These are phyloP conservation scores for Naja naja DNA, from an alignment of 2,113 vertebrate species.

Conservation along the genomic window DNA sequence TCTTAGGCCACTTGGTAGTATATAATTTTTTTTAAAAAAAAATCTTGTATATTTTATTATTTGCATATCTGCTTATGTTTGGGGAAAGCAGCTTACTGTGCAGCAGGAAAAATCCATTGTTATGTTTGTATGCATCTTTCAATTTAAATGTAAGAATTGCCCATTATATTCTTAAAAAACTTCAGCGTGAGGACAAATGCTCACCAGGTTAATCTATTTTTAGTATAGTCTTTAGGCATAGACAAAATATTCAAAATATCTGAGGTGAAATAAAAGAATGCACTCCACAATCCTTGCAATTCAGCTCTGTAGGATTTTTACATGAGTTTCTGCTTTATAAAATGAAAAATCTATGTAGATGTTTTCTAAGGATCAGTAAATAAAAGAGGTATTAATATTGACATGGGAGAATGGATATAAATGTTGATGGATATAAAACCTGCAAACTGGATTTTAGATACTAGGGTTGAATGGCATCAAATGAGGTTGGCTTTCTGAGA, in stretches of 20 bases:
- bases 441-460: background rate
- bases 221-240: background rate
- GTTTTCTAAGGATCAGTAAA: background rate
- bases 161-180: background rate
- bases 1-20: background rate
- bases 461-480: background rate
- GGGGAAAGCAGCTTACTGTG: background rate
- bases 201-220: background rate
- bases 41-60: background rate
- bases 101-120: background rate
- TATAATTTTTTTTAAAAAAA: background rate
- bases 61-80: background rate
- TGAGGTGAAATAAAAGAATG: background rate
- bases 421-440: background rate
- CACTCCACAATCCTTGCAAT: background rate
- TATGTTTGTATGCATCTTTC: background rate
- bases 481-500: background rate
- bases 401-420: background rate
- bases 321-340: background rate
- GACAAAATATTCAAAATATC: background rate
- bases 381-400: background rate
- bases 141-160: background rate
- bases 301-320: constrained; percentile 11
- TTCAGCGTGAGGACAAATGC: background rate
- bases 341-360: background rate